A percentile compares a stretch with the other conserved stretches of the same genome.
Conservation (phyloP, 1,140 invertebrate species). For the Nymphalis io region DNA sequence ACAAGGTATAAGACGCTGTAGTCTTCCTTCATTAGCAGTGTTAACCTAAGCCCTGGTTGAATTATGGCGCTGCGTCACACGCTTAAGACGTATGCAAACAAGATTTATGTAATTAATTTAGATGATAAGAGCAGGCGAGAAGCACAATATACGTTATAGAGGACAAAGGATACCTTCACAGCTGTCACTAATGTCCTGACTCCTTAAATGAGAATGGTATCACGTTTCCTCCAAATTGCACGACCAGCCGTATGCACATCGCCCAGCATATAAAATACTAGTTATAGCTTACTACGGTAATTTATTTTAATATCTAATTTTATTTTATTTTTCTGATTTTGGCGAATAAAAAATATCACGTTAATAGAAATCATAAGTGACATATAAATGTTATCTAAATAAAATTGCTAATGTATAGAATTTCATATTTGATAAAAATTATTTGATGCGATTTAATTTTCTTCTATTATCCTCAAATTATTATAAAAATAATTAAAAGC, state of each 20-base stretch:
- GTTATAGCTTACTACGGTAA: too few relatives aligned
- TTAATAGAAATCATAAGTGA: too few relatives aligned
- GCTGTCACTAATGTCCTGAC: slow-evolving; percentile 30
- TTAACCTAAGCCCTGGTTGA: slow-evolving; percentile 70
- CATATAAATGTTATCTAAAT: too few relatives aligned
- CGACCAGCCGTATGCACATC: slow-evolving; percentile 12
- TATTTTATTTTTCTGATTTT: too few relatives aligned
- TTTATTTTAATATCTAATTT: too few relatives aligned
- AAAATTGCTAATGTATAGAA: too few relatives aligned
- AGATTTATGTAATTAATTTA: slow-evolving; percentile 81
- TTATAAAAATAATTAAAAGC: slow-evolving; percentile 14
- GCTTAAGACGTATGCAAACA: slow-evolving; percentile 80
- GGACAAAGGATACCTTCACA: slow-evolving; percentile 59
- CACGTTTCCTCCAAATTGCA: slow-evolving; percentile 7
- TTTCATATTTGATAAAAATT: too few relatives aligned
- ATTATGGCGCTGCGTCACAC: slow-evolving; percentile 75
- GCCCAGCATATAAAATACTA: too few relatives aligned
- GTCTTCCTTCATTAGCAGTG: slow-evolving; percentile 72
- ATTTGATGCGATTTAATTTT: too few relatives aligned
- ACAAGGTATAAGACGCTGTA: slow-evolving; percentile 39
- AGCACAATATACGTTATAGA: slow-evolving; percentile 64
- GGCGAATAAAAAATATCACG: too few relatives aligned
- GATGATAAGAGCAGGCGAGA: slow-evolving; percentile 72
- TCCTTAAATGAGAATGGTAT: slow-evolving; percentile 22
- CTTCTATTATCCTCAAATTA: too few relatives aligned